Percentiles rank a stretch among this genome's conserved stretches.
These are phyloP conservation scores for Chaenocephalus aceratus DNA, from an alignment of 2,113 vertebrate genomes.

Conservation along the genomic window DNA sequence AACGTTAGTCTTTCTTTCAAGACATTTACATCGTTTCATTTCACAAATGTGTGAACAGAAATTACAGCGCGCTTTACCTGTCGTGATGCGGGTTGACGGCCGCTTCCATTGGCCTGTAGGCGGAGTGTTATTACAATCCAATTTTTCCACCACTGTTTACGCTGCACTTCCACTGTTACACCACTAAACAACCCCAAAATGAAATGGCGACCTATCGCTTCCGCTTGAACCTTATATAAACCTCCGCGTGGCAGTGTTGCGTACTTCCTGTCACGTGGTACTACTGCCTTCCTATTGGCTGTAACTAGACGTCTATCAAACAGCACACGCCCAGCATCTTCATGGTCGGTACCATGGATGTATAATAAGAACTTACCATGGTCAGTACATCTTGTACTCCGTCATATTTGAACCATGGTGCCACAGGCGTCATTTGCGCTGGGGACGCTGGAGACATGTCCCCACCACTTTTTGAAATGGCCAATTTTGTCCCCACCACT, in stretches of 20 bases:
- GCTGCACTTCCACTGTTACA: slow-evolving; percentile 15
- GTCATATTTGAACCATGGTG: neutral
- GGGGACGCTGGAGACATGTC: too few relatives aligned
- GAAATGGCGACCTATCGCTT: slow-evolving; percentile 83
- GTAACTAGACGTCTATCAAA: neutral
- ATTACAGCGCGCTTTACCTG: slow-evolving; percentile 71
- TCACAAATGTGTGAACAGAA: neutral
- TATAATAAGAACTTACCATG: neutral
- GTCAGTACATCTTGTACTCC: slow-evolving; percentile 46
- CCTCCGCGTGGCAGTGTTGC: slow-evolving; percentile 35
- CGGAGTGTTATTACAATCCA: slow-evolving; percentile 59
- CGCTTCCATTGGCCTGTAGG: slow-evolving; percentile 81
- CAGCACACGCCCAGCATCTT: neutral
- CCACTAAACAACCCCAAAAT: slow-evolving; percentile 35
- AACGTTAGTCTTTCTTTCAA: neutral
- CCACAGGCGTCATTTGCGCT: too few relatives aligned
- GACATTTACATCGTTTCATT: neutral
- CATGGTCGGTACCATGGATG: neutral
- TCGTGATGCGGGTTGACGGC: slow-evolving; percentile 79
- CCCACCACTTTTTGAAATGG: too few relatives aligned
- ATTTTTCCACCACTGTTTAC: slow-evolving; percentile 47
- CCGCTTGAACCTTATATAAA: slow-evolving; percentile 78
- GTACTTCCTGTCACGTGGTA: slow-evolving; percentile 48
- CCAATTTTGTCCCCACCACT: too few relatives aligned
- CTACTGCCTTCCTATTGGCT: slow-evolving; percentile 53